These are phyloP conservation scores for Hycleus cichorii DNA, from an alignment of 1,140 invertebrate species.

Conservation along the genomic window DNA sequence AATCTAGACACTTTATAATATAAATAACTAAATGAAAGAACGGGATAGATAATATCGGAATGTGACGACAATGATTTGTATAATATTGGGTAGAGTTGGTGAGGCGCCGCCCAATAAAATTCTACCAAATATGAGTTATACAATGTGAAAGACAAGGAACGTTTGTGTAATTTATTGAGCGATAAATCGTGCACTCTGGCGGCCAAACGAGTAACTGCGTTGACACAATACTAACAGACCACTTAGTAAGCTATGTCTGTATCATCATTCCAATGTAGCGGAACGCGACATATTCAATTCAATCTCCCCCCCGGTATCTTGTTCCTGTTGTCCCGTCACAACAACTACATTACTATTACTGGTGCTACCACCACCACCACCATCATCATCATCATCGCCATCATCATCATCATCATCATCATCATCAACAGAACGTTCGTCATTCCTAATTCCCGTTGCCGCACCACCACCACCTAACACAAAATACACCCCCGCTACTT, in stretches of 20 bases:
- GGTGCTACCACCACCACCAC: too few relatives aligned
- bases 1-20: too few relatives aligned
- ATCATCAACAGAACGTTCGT: too few relatives aligned
- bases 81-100: slow-evolving; percentile 17
- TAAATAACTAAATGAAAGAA: too few relatives aligned
- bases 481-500: background rate
- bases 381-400: too few relatives aligned
- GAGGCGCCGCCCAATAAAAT: slow-evolving; percentile 20
- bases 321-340: too few relatives aligned
- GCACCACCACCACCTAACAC: background rate
- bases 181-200: slow-evolving; percentile 40
- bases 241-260: slow-evolving; percentile 30
- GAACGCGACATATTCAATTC: slow-evolving; percentile 15
- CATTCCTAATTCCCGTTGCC: too few relatives aligned
- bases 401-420: too few relatives aligned
- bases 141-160: slow-evolving; percentile 31
- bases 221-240: slow-evolving; percentile 40
- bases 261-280: slow-evolving; percentile 26
- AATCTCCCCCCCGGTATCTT: too few relatives aligned
- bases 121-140: slow-evolving; percentile 5
- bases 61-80: slow-evolving; percentile 29
- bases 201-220: slow-evolving; percentile 38
- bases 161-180: slow-evolving; percentile 39
- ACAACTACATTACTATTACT: too few relatives aligned
- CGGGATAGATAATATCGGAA: slow-evolving; percentile 25